phyloP scores from a whole-genome alignment of 2,888 invertebrate genomes.

The Cheilosia scutellata region DNA sequence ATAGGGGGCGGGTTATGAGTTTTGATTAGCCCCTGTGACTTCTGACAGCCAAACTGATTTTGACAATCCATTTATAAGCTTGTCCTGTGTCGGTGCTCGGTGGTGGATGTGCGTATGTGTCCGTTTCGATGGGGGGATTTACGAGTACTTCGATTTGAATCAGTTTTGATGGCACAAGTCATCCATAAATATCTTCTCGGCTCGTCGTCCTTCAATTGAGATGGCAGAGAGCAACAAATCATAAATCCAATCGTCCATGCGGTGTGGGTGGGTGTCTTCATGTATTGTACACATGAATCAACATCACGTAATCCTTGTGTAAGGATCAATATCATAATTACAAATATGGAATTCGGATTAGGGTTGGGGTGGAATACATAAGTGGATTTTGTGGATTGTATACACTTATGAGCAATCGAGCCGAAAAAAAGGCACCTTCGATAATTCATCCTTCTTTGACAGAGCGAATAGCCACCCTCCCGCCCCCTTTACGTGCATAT shows the following conservation, averaged over 20 bases:
- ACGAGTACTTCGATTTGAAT: conserved; percentile 57
- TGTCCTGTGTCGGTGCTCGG: conserved; percentile 3
- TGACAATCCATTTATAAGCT: conserved; percentile 62
- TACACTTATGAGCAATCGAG: conserved; percentile 39
- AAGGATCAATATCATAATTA: conserved; percentile 70
- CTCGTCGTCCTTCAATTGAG: conserved; percentile 10
- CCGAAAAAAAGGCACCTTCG: conserved; percentile 29
- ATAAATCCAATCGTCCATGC: conserved; percentile 60
- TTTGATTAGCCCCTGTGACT: conserved; percentile 34
- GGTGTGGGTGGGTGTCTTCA: too few relatives aligned
- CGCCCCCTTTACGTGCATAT: not conserved
- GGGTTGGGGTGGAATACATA: conserved; percentile 50
- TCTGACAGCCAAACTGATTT: conserved; percentile 50
- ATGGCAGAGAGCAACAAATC: conserved; percentile 55
- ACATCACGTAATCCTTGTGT: conserved; percentile 61
- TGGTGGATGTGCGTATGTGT: conserved; percentile 6
- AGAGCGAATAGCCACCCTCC: not conserved
- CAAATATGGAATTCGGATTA: conserved; percentile 58
- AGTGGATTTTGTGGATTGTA: conserved; percentile 35
- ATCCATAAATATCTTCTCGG: conserved; percentile 36
- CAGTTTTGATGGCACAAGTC: conserved; percentile 56
- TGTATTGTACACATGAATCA: conserved; percentile 36
- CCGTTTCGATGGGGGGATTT: conserved; percentile 33
- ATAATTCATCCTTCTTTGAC: conserved; percentile 20
- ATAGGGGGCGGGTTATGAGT: not conserved